Percentiles rank a stretch among this genome's conserved stretches.
Conservation (phyloP, 2,113 vertebrate species). For the Callocephalon fimbriatum region DNA sequence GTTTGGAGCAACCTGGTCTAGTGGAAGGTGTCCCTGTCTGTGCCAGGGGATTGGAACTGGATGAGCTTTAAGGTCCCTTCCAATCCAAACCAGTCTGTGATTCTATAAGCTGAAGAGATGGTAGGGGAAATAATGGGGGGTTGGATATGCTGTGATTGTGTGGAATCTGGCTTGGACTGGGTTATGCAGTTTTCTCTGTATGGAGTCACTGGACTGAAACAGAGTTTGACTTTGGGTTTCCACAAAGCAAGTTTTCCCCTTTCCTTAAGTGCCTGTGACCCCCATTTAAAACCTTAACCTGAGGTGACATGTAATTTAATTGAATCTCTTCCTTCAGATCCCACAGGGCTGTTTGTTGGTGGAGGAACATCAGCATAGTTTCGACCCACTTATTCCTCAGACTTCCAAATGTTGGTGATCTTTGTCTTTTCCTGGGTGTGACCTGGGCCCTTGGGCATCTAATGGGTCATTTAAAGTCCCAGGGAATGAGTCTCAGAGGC, state of each 20-base stretch:
- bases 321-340: not conserved
- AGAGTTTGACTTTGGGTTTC: not conserved
- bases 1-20: not conserved
- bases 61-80: not conserved
- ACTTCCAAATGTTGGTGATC: rapidly evolving
- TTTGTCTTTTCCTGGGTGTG: not conserved
- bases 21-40: not conserved
- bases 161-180: not conserved
- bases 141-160: not conserved
- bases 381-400: not conserved
- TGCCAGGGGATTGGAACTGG: not conserved
- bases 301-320: not conserved
- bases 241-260: not conserved
- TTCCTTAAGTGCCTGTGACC: not conserved
- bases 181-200: not conserved
- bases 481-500: not conserved
- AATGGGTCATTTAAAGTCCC: not conserved
- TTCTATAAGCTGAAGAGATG: not conserved
- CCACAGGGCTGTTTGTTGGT: not conserved
- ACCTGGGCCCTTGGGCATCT: not conserved
- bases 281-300: not conserved
- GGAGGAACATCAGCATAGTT: not conserved
- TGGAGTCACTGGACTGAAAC: rapidly evolving
- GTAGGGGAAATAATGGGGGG: not conserved
- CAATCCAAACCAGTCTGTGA: not conserved